Evolutionary conservation across 2,113 vertebrate genomes (phyloP).

Genomic region (Oreochromis aureus): DNA sequence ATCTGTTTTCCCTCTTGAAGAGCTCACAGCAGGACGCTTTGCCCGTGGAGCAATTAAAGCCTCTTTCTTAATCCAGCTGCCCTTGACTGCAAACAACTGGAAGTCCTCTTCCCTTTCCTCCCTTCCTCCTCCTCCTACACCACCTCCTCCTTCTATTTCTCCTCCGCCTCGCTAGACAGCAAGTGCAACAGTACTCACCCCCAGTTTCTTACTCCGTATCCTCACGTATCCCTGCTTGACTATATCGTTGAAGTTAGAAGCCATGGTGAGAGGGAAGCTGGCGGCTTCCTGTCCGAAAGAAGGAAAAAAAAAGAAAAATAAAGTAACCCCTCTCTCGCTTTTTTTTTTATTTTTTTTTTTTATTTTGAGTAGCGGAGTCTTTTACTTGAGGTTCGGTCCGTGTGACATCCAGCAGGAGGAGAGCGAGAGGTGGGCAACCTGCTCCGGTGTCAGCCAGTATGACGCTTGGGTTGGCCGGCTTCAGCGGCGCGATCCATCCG

Average conservation of each 20-base stretch:
- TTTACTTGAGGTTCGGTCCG: conserved; percentile 10
- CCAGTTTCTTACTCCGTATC: conserved; percentile 96
- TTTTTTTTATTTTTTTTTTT: neutral
- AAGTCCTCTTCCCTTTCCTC: conserved; percentile 19
- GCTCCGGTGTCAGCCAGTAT: conserved; percentile 54
- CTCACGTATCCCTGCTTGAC: conserved; percentile 98
- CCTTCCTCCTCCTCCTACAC: neutral
- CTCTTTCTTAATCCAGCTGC: conserved; percentile 45
- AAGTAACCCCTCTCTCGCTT: neutral
- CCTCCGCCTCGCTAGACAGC: conserved; percentile 3
- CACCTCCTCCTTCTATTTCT: neutral
- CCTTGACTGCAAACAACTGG: conserved; percentile 35
- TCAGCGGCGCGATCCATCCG: conserved; percentile 65
- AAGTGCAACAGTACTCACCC: conserved; percentile 84
- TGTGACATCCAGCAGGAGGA: conserved; percentile 45
- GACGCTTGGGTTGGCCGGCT: conserved; percentile 62
- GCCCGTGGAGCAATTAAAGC: conserved; percentile 40
- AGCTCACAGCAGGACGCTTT: conserved; percentile 34
- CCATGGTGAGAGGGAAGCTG: conserved; percentile 75
- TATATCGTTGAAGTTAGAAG: conserved; percentile 99
- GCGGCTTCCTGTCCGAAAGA: conserved; percentile 28
- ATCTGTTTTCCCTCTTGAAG: conserved; percentile 22
- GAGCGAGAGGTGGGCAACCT: conserved; percentile 44
- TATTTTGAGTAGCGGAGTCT: neutral
- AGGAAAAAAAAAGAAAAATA: neutral